phyloP scores from a whole-genome alignment of 2,888 invertebrate genomes.

The Drosophila flavopinicola region DNA sequence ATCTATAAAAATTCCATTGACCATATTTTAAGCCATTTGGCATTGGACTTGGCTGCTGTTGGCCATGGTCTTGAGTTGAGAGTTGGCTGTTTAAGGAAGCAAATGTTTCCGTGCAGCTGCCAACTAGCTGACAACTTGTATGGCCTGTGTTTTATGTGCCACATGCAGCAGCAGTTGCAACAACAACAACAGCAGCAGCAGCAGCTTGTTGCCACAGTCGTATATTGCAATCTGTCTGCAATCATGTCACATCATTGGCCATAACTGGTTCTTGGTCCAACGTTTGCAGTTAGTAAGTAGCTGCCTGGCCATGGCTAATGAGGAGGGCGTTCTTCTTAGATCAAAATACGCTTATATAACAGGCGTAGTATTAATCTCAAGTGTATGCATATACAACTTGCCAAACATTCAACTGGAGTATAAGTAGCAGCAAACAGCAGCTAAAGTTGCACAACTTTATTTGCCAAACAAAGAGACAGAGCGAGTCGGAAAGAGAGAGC shows the following conservation, averaged over 20 bases:
- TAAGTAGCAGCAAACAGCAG: slow-evolving; percentile 41
- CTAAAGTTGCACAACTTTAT: slow-evolving; percentile 49
- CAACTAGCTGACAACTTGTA: slow-evolving; percentile 78
- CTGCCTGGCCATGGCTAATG: slow-evolving; percentile 62
- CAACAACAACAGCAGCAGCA: slow-evolving; percentile 5
- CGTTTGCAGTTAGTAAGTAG: slow-evolving; percentile 23
- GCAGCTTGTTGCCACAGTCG: slow-evolving; percentile 61
- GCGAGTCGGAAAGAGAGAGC: slow-evolving; percentile 31
- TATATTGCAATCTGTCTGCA: slow-evolving; percentile 79
- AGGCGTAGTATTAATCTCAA: slow-evolving; percentile 66
- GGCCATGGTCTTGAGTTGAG: slow-evolving; percentile 17
- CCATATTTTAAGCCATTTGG: slow-evolving; percentile 77
- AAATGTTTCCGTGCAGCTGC: slow-evolving; percentile 79
- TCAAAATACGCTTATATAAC: slow-evolving; percentile 62
- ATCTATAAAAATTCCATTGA: slow-evolving; percentile 80
- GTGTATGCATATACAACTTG: slow-evolving; percentile 70
- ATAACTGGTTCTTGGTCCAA: slow-evolving; percentile 62
- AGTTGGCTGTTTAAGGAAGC: slow-evolving; percentile 71
- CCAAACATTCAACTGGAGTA: slow-evolving; percentile 49
- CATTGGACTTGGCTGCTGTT: slow-evolving; percentile 49
- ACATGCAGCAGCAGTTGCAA: slow-evolving; percentile 39
- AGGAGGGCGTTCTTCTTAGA: slow-evolving; percentile 69
- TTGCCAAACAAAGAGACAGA: slow-evolving; percentile 47
- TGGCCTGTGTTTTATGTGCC: slow-evolving; percentile 75
- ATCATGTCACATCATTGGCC: slow-evolving; percentile 78